Conservation (phyloP, 2,113 vertebrate genomes). For the Gymnobelideus leadbeateri region DNA sequence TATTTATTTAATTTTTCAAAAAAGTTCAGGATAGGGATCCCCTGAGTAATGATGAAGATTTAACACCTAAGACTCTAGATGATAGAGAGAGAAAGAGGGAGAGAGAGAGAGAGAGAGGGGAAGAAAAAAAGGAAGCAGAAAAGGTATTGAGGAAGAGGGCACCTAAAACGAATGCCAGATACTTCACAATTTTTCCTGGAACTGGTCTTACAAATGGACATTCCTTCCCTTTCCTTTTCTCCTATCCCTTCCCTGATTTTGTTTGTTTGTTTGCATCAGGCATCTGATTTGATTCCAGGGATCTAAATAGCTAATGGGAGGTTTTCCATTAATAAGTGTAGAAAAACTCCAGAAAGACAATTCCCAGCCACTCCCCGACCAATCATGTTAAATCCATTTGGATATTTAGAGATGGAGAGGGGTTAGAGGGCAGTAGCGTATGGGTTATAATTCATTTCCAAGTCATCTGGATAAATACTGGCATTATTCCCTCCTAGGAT, state of each 20-base stretch:
- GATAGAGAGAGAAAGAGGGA: background rate
- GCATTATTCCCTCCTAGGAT: slow-evolving; percentile 44
- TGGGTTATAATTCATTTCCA: slow-evolving; percentile 32
- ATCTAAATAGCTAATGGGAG: background rate
- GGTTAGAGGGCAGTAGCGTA: background rate
- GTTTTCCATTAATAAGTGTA: background rate
- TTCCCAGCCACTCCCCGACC: slow-evolving; percentile 9
- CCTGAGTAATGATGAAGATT: background rate
- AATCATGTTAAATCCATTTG: slow-evolving; percentile 7
- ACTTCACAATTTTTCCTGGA: background rate
- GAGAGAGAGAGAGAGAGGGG: background rate
- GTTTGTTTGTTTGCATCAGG: background rate
- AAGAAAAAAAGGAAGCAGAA: background rate
- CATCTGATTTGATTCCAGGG: background rate
- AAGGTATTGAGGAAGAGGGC: background rate
- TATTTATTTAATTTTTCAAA: background rate
- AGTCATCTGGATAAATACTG: slow-evolving; percentile 35
- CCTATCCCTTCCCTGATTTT: background rate
- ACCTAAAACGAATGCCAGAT: background rate
- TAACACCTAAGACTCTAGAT: background rate
- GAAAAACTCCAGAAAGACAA: background rate
- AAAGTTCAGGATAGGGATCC: background rate
- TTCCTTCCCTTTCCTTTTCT: background rate
- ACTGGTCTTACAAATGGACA: background rate
- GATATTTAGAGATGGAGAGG: background rate